These are phyloP conservation scores for Drosophila pullipes DNA, from an alignment of 2,888 invertebrate genomes.

Conservation along the genomic window DNA sequence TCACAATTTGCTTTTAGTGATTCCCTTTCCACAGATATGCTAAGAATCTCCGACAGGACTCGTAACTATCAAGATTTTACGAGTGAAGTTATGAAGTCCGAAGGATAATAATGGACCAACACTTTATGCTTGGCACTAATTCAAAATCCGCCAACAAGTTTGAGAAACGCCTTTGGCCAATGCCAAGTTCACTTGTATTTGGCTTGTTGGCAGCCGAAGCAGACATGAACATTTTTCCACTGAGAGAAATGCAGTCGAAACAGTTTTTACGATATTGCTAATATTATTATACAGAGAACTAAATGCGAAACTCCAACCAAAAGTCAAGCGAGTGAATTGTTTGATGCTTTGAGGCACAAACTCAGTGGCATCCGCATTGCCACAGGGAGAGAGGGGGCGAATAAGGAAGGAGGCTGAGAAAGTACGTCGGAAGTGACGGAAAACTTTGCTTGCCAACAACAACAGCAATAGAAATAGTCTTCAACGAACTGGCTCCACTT, in stretches of 20 bases:
- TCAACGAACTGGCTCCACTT: no score
- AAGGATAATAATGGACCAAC: slow-evolving; percentile 85
- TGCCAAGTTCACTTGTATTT: slow-evolving; percentile 49
- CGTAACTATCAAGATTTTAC: slow-evolving; percentile 67
- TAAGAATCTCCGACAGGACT: slow-evolving; percentile 9
- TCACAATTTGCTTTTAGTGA: slow-evolving; percentile 43
- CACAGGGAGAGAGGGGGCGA: slow-evolving; percentile 6
- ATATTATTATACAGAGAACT: slow-evolving; percentile 55
- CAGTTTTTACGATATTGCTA: slow-evolving; percentile 47
- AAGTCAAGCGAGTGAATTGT: slow-evolving; percentile 68
- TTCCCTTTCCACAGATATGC: slow-evolving; percentile 4
- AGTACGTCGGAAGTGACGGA: slow-evolving; percentile 63
- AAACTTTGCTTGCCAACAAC: slow-evolving; percentile 65
- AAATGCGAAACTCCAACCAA: slow-evolving; percentile 56
- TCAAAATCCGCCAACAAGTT: slow-evolving; percentile 73
- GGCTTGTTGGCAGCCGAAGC: slow-evolving; percentile 19
- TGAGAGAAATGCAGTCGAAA: slow-evolving; percentile 58
- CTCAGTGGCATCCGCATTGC: slow-evolving; percentile 37
- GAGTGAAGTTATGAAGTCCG: slow-evolving; percentile 83
- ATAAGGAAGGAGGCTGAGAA: neutral
- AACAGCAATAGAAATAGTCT: no score
- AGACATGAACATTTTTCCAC: slow-evolving; percentile 30
- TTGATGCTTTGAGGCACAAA: slow-evolving; percentile 58
- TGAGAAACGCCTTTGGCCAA: slow-evolving; percentile 36
- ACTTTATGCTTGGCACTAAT: slow-evolving; percentile 84